Percentiles rank a stretch among this genome's conserved stretches.
Evolutionary conservation across 1,140 invertebrate species (phyloP).

Genomic region (Orussus abietinus): DNA sequence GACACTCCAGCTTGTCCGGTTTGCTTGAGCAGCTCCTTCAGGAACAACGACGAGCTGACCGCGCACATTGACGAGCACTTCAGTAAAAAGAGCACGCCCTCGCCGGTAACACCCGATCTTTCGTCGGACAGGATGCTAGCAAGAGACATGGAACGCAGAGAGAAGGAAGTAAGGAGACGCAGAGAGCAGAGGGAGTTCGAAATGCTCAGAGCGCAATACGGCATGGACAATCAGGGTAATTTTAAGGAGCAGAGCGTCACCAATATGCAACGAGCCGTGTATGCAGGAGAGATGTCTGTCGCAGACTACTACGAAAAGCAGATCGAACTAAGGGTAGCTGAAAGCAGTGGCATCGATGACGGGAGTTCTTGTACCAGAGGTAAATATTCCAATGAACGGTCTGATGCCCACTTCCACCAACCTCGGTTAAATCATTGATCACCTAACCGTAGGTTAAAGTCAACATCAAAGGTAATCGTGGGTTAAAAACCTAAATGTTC

Average conservation of each 20-base stretch:
- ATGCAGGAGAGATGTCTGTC: slow-evolving; percentile 78
- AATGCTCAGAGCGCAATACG: slow-evolving; percentile 76
- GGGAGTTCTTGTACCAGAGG: slow-evolving; percentile 73
- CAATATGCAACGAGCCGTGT: slow-evolving; percentile 79
- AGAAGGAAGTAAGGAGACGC: slow-evolving; percentile 67
- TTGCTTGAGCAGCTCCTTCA: slow-evolving; percentile 54
- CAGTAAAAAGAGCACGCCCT: slow-evolving; percentile 49
- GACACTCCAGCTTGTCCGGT: slow-evolving; percentile 55
- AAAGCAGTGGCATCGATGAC: slow-evolving; percentile 77
- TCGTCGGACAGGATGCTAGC: slow-evolving; percentile 58
- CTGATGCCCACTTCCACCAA: too few species aligned
- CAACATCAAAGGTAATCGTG: too few species aligned
- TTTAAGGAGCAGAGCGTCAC: slow-evolving; percentile 77
- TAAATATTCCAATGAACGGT: too few species aligned
- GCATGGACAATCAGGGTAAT: slow-evolving; percentile 82
- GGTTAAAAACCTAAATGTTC: too few species aligned
- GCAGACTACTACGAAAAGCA: slow-evolving; percentile 82
- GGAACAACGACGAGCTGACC: slow-evolving; percentile 55
- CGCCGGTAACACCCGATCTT: slow-evolving; percentile 53
- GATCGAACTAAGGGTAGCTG: slow-evolving; percentile 68
- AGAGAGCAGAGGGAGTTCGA: slow-evolving; percentile 79
- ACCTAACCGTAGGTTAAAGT: too few species aligned
- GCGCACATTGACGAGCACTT: slow-evolving; percentile 72
- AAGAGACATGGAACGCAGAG: slow-evolving; percentile 60
- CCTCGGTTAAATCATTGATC: too few species aligned